phyloP scores from a whole-genome alignment of 2,797 vertebrate species.

The Myioborus miniatus region DNA sequence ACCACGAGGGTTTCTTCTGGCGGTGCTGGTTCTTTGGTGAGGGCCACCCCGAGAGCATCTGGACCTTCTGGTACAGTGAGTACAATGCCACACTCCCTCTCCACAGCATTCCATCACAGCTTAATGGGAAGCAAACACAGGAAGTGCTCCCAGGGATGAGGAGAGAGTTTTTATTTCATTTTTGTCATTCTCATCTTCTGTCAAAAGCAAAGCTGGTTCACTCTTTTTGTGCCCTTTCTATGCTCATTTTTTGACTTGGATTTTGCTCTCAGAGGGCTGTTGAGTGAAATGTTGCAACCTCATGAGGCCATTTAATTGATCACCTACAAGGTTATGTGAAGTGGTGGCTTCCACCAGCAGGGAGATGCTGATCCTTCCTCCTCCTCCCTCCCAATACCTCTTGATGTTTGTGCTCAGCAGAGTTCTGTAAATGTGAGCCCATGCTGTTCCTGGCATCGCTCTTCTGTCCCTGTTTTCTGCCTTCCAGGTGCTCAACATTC shows the following conservation, averaged over 20 bases:
- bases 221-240: not conserved
- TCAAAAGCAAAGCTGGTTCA: not conserved
- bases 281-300: not conserved
- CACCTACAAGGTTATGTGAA: no score
- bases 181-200: accelerated
- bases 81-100: not conserved
- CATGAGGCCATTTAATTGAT: not conserved
- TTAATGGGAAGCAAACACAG: not conserved
- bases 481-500: not conserved
- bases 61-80: conserved; percentile 88
- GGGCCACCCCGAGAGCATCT: conserved; percentile 74
- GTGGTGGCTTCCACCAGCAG: not conserved
- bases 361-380: not conserved
- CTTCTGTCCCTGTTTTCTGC: not conserved
- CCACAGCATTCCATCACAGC: not conserved
- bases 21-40: conserved; percentile 83
- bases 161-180: not conserved
- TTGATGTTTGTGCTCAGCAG: not conserved
- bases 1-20: conserved; percentile 91
- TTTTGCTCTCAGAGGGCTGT: not conserved
- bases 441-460: accelerated
- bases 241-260: not conserved
- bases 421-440: not conserved
- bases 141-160: not conserved
- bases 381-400: not conserved